Evolutionary conservation across 2,797 vertebrate species (phyloP), one percentile per base, ranked within the genome.

Genomic region (Gallirallus australis): DNA sequence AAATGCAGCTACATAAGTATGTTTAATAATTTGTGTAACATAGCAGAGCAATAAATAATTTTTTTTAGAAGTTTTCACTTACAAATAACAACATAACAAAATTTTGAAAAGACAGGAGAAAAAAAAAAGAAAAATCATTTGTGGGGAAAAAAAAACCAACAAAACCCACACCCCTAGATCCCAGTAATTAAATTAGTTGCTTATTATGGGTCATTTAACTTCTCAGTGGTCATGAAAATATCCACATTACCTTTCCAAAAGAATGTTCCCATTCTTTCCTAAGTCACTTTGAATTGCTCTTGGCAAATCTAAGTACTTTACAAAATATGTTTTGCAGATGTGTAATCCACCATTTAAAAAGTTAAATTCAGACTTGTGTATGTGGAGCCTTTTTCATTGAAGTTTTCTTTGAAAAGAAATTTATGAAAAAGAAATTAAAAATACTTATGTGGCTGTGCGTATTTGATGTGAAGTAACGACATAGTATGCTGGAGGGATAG

Each of bases 311-410:
- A 93, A 86, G 66, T 90, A 79, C 95, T 93, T 96, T 61, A 92
- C 68, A 96, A 97, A 98, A 98, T 98, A 97, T 98, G 98, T 98
- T 98, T 89, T 98, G 93, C 98, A 99, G 98, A 98, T 99, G 98
- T 98, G 96, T 89, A 97, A 93, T 94, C 95, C 94, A 95, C 86
- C 89, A 97, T 97, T 96, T 80, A 85, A 94, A 91, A 94, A 86
- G 61, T 95, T 95, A 96, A 97, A 98, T 95, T 97, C 97, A 96
- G 83, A 90, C 72, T 78, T 88, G 30, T 66, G 20, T 89, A 21
- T 90, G 47, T 77, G 16, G 72, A 83, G 11, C 78, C 11, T 89
- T 86, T 94, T 96, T 91, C 37, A 20, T 35, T 18, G 31, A 69
- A 57, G 28, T n/a, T 64, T 70, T 86, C n/a, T 84, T 52, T 72